Base-by-base conservation (phyloP, 1,140 invertebrate genomes). In the Trichonephila clavata region DNA sequence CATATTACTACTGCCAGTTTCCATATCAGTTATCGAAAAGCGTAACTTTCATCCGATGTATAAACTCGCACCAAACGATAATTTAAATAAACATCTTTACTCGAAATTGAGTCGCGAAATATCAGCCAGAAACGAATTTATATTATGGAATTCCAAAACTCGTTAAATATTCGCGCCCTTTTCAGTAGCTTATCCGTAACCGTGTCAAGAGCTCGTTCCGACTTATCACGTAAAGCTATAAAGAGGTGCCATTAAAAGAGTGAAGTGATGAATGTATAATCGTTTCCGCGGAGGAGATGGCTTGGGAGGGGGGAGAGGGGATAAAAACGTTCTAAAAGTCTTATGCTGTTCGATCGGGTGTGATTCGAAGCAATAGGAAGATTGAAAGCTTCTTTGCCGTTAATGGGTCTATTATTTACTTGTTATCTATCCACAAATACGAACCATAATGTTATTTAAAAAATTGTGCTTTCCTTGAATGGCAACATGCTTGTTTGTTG, bases 361-460 rank as follows among this genome's bases (percentile, higher is more conserved):
- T 59, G 81, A 84, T 57, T 50, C n/a, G 50, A 57, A 84, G 81
- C 27, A 84, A 84, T 84, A 84, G 59, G 50, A 84, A 84, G 81
- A 84, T 84, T 8, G 81, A 57, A 57, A 39, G 21, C 43, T 57
- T 50, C 71, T 77, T 77, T 77, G 24, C 43, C 39, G 81, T 84
- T 84, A 84, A 84, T 84, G 50, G 81, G 43, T 84, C 81, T 84
- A 84, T 84, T 84, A 84, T 84, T 84, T 84, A 84, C 43, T 84
- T 84, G 81, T 57, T 84, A 84, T 84, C 81, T 57, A 27, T 57
- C 27, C 50, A 18, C 20, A 84, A 50, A 50, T 57, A 77, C 8
- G 81, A 57, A 57, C n/a, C 8, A 57, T 59, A 57, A 50, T 4
- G 2, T 4, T n/a, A 50, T 24, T 84, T 50, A 50, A 84, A 83